Percentiles rank a stretch among this genome's conserved stretches.
These are phyloP conservation scores for Sarotherodon lohbergeri DNA, from an alignment of 2,113 vertebrate species.

Conservation along the genomic window DNA sequence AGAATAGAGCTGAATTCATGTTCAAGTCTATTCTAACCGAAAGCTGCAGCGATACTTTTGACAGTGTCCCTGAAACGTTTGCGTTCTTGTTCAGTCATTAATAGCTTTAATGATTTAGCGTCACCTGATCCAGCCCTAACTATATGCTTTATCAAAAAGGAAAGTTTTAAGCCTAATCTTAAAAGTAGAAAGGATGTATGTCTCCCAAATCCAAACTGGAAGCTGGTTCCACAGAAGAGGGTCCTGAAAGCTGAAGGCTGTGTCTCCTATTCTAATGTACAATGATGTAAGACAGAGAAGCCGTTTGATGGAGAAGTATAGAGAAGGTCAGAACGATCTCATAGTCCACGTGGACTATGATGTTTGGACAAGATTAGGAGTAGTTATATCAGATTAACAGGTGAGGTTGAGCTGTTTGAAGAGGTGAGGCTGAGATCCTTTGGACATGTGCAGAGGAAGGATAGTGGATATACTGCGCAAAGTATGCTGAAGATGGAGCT, in stretches of 20 bases:
- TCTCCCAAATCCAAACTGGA: neutral
- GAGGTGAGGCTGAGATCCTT: neutral
- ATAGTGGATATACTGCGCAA: accelerated
- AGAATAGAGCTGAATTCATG: accelerated
- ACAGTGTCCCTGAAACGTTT: neutral
- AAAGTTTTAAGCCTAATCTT: neutral
- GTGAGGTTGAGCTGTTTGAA: neutral
- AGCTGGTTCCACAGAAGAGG: neutral
- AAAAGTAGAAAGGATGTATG: neutral
- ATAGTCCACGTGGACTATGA: neutral
- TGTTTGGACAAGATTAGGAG: neutral
- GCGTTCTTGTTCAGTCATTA: neutral
- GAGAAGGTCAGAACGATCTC: neutral
- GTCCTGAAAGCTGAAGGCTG: neutral
- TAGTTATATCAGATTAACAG: neutral
- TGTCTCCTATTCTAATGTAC: neutral
- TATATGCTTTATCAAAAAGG: neutral
- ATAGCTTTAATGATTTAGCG: neutral
- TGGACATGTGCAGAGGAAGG: neutral
- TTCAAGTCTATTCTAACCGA: neutral
- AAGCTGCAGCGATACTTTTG: neutral
- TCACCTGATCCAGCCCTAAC: neutral
- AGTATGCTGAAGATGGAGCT: neutral
- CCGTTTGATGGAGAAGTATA: neutral
- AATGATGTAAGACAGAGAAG: neutral